Evolutionary conservation across 2,113 vertebrate species (phyloP).

Genomic region (Misgurnus anguillicaudatus): DNA sequence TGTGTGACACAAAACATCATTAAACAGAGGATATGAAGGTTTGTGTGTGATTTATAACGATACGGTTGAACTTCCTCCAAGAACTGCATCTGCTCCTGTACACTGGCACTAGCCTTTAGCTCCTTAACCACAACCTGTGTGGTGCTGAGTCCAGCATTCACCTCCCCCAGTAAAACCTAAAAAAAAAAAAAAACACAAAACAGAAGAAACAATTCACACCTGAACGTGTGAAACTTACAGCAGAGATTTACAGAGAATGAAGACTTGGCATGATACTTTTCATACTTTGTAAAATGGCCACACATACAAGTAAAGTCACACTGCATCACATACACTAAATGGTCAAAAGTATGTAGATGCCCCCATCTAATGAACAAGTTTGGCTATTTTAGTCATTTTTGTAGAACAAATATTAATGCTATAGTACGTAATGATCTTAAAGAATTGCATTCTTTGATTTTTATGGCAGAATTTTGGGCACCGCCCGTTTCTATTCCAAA

Average conservation of each 20-base stretch:
- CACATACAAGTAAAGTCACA: not conserved
- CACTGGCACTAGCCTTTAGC: slow-evolving; percentile 89
- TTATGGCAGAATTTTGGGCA: no score
- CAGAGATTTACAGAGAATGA: slow-evolving; percentile 15
- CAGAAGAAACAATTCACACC: not conserved
- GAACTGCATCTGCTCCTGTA: slow-evolving; percentile 94
- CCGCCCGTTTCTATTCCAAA: no score
- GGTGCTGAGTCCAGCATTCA: slow-evolving; percentile 84
- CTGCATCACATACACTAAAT: no score
- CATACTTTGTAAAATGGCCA: slow-evolving; percentile 32
- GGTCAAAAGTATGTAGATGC: no score
- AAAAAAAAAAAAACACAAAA: not conserved
- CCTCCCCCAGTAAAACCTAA: slow-evolving; percentile 93
- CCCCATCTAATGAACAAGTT: no score
- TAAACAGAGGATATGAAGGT: no score
- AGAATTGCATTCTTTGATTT: no score
- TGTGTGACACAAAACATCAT: no score
- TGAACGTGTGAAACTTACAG: not conserved
- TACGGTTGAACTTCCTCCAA: slow-evolving; percentile 92
- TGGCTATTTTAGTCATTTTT: no score
- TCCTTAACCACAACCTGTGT: slow-evolving; percentile 95
- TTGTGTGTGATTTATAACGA: slow-evolving; percentile 71
- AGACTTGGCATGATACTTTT: slow-evolving; percentile 53
- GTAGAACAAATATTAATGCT: no score
- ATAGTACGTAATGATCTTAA: no score